These are phyloP conservation scores for Drosophila bocqueti DNA, from an alignment of 1,140 invertebrate genomes.

Conservation along the genomic window DNA sequence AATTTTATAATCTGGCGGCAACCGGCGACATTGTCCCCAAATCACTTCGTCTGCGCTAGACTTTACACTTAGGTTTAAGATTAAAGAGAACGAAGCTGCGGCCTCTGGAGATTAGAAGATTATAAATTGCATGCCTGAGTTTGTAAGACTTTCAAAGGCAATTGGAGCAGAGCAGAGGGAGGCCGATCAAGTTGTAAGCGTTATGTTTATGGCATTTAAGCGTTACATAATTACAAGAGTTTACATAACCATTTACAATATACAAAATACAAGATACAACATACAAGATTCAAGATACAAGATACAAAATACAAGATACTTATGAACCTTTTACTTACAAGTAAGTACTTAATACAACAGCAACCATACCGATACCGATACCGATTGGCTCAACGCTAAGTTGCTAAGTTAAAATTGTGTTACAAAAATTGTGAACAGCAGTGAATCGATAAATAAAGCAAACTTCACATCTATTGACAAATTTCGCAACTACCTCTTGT, in stretches of 20 bases:
- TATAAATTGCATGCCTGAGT: constrained; percentile 40
- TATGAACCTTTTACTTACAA: constrained; percentile 68
- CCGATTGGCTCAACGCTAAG: constrained; percentile 39
- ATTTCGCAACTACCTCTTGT: constrained; percentile 53
- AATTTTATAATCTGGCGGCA: constrained; percentile 15
- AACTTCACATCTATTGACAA: constrained; percentile 75
- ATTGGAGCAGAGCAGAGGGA: constrained; percentile 3
- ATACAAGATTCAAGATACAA: background rate
- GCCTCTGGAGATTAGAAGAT: constrained; percentile 1
- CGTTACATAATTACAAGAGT: constrained; percentile 61
- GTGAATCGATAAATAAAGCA: constrained; percentile 79
- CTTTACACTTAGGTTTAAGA: constrained; percentile 49
- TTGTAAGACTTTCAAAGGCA: constrained; percentile 64
- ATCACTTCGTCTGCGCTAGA: constrained; percentile 48
- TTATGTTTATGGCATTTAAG: constrained; percentile 61
- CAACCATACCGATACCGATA: constrained; percentile 46
- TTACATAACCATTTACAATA: constrained; percentile 65
- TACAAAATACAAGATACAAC: constrained; percentile 25
- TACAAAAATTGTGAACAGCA: constrained; percentile 66
- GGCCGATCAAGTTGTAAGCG: constrained; percentile 49
- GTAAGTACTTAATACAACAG: constrained; percentile 66
- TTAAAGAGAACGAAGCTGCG: constrained; percentile 7
- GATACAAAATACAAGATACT: constrained; percentile 46
- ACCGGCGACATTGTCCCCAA: constrained; percentile 27
- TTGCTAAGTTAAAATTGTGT: constrained; percentile 65